Conservation (phyloP, 2,113 vertebrate genomes). For the Podarcis cretensis region DNA sequence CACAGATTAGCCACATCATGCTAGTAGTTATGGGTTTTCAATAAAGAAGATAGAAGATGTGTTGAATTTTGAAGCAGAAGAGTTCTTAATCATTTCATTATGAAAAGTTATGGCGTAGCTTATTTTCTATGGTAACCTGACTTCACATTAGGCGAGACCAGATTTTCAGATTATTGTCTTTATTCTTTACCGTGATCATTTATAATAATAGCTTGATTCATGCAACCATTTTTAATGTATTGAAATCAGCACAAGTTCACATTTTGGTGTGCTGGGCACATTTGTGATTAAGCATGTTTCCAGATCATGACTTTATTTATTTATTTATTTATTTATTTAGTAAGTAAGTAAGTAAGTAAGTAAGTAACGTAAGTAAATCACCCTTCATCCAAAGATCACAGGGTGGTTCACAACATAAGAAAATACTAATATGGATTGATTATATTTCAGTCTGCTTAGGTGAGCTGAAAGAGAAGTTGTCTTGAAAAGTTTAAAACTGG, state of each 20-base stretch:
- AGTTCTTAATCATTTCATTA: constrained; percentile 38
- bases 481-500: no score
- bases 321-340: no score
- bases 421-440: not conserved
- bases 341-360: no score
- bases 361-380: no score
- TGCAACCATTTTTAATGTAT: not conserved
- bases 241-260: not conserved
- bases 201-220: not conserved
- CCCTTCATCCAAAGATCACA: no score
- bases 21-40: constrained; percentile 41
- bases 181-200: not conserved
- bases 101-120: constrained; percentile 11
- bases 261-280: not conserved
- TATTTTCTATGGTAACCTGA: constrained; percentile 28
- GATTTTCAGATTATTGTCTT: not conserved
- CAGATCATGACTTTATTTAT: not conserved
- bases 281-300: not conserved
- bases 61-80: constrained; percentile 20
- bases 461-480: no score
- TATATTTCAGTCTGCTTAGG: not conserved
- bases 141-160: not conserved
- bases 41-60: constrained; percentile 17
- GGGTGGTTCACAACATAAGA: no score
- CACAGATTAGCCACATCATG: constrained; percentile 37